phyloP scores from a whole-genome alignment of 2,113 vertebrate genomes.

The Corydoras sp. region DNA sequence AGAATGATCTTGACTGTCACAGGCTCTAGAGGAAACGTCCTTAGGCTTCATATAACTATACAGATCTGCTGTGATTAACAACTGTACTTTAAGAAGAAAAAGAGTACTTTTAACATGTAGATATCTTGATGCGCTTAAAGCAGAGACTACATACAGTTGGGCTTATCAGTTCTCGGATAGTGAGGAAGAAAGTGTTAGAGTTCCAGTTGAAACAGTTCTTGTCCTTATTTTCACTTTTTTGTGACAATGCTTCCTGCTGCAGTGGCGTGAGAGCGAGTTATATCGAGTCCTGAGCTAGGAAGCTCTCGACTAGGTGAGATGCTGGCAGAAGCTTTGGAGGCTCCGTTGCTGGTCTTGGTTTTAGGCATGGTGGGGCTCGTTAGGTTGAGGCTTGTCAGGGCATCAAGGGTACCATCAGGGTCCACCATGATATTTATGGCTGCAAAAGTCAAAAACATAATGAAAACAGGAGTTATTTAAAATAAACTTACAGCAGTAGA shows the following conservation, averaged over 20 bases:
- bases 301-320: conserved; percentile 61
- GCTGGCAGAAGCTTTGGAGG: conserved; percentile 53
- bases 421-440: conserved; percentile 96
- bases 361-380: conserved; percentile 70
- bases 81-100: conserved; percentile 13
- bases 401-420: conserved; percentile 91
- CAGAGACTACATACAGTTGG: conserved; percentile 28
- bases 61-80: neutral
- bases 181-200: conserved; percentile 1
- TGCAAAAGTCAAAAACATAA: conserved; percentile 45
- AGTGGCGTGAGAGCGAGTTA: conserved; percentile 80
- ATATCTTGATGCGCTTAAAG: neutral
- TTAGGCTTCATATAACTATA: no score
- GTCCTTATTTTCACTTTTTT: conserved; percentile 67
- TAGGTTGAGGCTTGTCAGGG: conserved; percentile 80
- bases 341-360: conserved; percentile 60
- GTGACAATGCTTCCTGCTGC: conserved; percentile 78
- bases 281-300: conserved; percentile 72
- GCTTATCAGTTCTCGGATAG: conserved; percentile 1
- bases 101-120: no score
- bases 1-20: no score
- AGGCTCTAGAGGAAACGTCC: no score
- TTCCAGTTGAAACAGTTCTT: conserved; percentile 13
- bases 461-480: conserved; percentile 8
- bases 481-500: no score